Conservation (phyloP, 2,797 vertebrate species). For the Rallus crepitans region DNA sequence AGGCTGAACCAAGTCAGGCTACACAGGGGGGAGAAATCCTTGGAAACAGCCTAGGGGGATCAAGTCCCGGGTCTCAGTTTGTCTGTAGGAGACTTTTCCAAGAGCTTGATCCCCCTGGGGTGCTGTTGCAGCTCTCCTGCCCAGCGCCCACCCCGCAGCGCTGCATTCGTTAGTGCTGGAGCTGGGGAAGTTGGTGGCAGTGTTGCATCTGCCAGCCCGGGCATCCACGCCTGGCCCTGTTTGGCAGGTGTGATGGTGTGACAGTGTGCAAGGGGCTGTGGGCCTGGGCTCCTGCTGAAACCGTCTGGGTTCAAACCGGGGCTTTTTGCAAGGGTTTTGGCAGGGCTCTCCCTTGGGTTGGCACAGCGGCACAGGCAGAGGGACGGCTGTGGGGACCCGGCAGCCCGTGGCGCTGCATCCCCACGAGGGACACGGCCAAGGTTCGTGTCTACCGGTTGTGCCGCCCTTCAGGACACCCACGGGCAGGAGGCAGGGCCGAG, state of each 20-base stretch:
- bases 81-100: too few relatives aligned
- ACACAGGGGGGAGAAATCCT: background rate
- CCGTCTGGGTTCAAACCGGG: background rate
- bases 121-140: background rate
- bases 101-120: accelerated
- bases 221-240: background rate
- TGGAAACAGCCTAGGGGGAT: accelerated
- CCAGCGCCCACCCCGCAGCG: accelerated
- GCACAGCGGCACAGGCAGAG: too few relatives aligned
- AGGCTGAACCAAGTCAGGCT: background rate
- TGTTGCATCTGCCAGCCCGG: background rate
- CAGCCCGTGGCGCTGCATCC: background rate
- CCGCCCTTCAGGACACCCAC: too few relatives aligned
- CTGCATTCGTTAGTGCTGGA: accelerated
- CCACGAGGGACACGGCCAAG: background rate
- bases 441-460: too few relatives aligned
- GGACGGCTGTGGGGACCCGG: background rate
- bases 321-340: background rate
- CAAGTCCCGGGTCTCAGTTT: too few relatives aligned
- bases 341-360: accelerated
- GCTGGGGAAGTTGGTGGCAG: accelerated
- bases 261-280: too few relatives aligned
- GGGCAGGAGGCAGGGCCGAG: background rate
- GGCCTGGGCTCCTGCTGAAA: background rate
- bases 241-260: too few relatives aligned